Evolutionary conservation across 2,888 invertebrate species (phyloP).

Genomic region (Spisula solida): DNA sequence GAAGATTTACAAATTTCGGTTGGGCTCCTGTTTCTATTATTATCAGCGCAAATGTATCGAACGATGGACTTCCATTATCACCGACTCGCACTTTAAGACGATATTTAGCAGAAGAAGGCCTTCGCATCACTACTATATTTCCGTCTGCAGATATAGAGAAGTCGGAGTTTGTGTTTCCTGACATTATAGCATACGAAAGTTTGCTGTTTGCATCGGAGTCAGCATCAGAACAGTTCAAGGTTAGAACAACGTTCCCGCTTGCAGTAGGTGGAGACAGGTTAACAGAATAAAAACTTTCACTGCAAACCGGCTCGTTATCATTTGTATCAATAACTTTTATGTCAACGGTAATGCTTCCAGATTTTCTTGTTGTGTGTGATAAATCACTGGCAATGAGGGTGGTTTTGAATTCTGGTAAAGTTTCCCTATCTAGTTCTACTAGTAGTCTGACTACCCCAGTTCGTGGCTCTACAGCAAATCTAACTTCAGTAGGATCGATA

Average conservation of each 20-base stretch:
- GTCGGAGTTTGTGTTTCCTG: slow-evolving; percentile 72
- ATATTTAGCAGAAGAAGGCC: slow-evolving; percentile 62
- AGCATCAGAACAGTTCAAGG: slow-evolving; percentile 69
- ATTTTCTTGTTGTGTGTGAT: slow-evolving; percentile 58
- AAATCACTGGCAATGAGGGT: slow-evolving; percentile 67
- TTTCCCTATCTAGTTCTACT: slow-evolving; percentile 69
- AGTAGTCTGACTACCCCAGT: slow-evolving; percentile 63
- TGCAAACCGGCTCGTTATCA: slow-evolving; percentile 70
- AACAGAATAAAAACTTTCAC: slow-evolving; percentile 43
- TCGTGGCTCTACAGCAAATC: slow-evolving; percentile 61
- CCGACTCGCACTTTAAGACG: slow-evolving; percentile 62
- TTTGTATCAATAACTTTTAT: slow-evolving; percentile 72
- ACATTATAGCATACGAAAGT: slow-evolving; percentile 72
- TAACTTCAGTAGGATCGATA: slow-evolving; percentile 54
- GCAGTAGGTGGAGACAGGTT: slow-evolving; percentile 53
- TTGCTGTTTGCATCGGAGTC: slow-evolving; percentile 74
- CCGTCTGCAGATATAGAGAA: slow-evolving; percentile 63
- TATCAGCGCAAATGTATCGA: slow-evolving; percentile 53
- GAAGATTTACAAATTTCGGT: slow-evolving; percentile 61
- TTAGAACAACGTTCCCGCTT: slow-evolving; percentile 57
- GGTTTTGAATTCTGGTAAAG: slow-evolving; percentile 54
- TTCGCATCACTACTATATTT: slow-evolving; percentile 51
- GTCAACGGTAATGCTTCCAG: slow-evolving; percentile 48
- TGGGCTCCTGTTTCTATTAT: slow-evolving; percentile 50
- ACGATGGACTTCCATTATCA: slow-evolving; percentile 62